These are phyloP conservation scores for Frankliniella fusca DNA, from an alignment of 2,888 invertebrate species.

Conservation along the genomic window DNA sequence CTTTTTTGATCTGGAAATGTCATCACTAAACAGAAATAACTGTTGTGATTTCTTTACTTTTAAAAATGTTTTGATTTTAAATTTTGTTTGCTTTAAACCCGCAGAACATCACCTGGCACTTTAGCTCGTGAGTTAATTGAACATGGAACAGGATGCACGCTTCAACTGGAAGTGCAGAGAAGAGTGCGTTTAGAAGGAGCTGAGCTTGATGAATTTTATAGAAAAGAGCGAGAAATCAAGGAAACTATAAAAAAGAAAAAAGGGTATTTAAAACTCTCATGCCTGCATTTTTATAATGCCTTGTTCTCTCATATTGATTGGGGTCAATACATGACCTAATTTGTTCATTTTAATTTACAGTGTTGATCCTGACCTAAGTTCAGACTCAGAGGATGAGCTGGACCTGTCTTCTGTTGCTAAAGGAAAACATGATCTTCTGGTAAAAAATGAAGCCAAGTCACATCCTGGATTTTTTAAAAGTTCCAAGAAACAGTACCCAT, in stretches of 20 bases:
- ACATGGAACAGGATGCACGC: slow-evolving; percentile 65
- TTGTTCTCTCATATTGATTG: not conserved
- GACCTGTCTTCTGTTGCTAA: slow-evolving; percentile 74
- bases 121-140: slow-evolving; percentile 74
- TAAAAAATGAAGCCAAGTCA: slow-evolving; percentile 66
- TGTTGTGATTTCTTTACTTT: slow-evolving; percentile 14
- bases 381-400: slow-evolving; percentile 78
- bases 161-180: slow-evolving; percentile 66
- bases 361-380: slow-evolving; percentile 53
- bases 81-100: slow-evolving; percentile 15
- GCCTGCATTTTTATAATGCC: slow-evolving; percentile 2
- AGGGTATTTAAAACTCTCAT: slow-evolving; percentile 43
- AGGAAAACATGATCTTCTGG: slow-evolving; percentile 84
- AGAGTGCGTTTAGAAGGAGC: slow-evolving; percentile 70
- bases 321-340: not conserved
- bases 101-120: slow-evolving; percentile 74
- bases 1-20: slow-evolving; percentile 29
- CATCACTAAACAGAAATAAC: slow-evolving; percentile 1
- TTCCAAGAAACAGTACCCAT: slow-evolving; percentile 87
- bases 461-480: slow-evolving; percentile 80
- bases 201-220: slow-evolving; percentile 71
- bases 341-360: slow-evolving; percentile 19
- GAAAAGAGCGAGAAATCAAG: slow-evolving; percentile 56
- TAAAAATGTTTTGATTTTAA: slow-evolving; percentile 24
- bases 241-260: slow-evolving; percentile 48